These are phyloP conservation scores for Volucella inflata DNA, from an alignment of 2,888 invertebrate species.

Conservation along the genomic window DNA sequence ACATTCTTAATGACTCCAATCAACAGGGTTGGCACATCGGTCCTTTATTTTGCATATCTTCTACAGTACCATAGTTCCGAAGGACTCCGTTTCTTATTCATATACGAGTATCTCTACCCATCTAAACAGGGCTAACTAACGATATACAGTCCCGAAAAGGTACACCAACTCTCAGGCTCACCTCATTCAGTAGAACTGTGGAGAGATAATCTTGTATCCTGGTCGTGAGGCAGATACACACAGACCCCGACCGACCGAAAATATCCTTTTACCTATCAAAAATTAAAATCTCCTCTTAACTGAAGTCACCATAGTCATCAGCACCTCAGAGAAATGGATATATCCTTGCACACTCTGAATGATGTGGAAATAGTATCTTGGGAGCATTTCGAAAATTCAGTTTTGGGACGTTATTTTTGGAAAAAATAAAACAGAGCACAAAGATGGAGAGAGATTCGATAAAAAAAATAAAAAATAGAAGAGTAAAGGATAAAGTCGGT, in stretches of 20 bases:
- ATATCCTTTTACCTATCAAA: constrained; percentile 70
- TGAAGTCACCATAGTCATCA: constrained; percentile 27
- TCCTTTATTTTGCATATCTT: constrained; percentile 71
- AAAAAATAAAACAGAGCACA: not conserved
- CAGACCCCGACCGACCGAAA: constrained; percentile 23
- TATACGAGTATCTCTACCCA: not conserved
- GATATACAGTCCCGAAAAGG: constrained; percentile 34
- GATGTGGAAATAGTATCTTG: constrained; percentile 64
- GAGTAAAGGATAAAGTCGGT: constrained; percentile 15
- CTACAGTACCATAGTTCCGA: constrained; percentile 4
- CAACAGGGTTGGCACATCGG: constrained; percentile 71
- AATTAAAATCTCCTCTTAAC: constrained; percentile 69
- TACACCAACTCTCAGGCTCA: constrained; percentile 42
- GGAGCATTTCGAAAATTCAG: constrained; percentile 43
- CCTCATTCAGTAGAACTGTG: constrained; percentile 46
- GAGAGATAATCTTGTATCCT: constrained; percentile 62
- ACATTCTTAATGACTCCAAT: constrained; percentile 75
- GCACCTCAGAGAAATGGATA: constrained; percentile 12
- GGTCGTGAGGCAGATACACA: constrained; percentile 34
- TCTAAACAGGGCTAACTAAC: not conserved
- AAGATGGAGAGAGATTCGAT: constrained; percentile 16
- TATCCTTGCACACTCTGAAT: constrained; percentile 29
- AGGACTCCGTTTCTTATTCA: constrained; percentile 22
- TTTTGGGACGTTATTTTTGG: constrained; percentile 31
- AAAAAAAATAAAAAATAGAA: constrained; percentile 44